A percentile compares a stretch with the other conserved stretches of the same genome.
These are phyloP conservation scores for Ruditapes philippinarum DNA, from an alignment of 1,140 invertebrate genomes.

Conservation along the genomic window DNA sequence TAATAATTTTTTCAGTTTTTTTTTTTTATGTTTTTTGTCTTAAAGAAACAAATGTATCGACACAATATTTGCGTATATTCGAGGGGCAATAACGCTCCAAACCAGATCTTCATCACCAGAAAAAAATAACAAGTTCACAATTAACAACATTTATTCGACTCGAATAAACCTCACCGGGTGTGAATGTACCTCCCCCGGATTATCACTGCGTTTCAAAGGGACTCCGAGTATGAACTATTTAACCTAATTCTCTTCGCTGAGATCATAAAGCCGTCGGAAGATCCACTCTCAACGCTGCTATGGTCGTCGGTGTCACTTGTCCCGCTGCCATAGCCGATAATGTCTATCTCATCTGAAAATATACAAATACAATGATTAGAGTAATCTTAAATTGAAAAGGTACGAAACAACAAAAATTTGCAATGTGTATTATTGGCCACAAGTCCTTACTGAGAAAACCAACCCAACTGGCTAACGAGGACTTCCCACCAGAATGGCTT, in stretches of 20 bases:
- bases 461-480: too few relatives aligned
- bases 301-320: conserved; percentile 94
- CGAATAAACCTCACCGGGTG: conserved; percentile 18
- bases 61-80: conserved; percentile 32
- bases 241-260: conserved; percentile 64
- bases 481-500: too few relatives aligned
- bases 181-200: background rate
- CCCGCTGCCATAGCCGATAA: conserved; percentile 94
- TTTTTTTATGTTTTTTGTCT: background rate
- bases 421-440: too few relatives aligned
- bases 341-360: conserved; percentile 94
- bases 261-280: conserved; percentile 73
- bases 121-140: conserved; percentile 43
- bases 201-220: conserved; percentile 34
- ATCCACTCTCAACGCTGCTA: conserved; percentile 75
- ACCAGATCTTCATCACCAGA: conserved; percentile 62
- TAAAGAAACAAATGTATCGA: too few relatives aligned
- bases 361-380: too few relatives aligned
- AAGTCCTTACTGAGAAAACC: too few relatives aligned
- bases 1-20: background rate
- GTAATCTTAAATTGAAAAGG: too few relatives aligned
- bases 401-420: too few relatives aligned
- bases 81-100: background rate
- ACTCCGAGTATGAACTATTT: conserved; percentile 59
- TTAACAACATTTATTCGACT: conserved; percentile 56